A percentile compares a stretch with the other conserved stretches of the same genome.
Evolutionary conservation across 1,140 invertebrate species (phyloP).

Genomic region (Seison nebaliae): DNA sequence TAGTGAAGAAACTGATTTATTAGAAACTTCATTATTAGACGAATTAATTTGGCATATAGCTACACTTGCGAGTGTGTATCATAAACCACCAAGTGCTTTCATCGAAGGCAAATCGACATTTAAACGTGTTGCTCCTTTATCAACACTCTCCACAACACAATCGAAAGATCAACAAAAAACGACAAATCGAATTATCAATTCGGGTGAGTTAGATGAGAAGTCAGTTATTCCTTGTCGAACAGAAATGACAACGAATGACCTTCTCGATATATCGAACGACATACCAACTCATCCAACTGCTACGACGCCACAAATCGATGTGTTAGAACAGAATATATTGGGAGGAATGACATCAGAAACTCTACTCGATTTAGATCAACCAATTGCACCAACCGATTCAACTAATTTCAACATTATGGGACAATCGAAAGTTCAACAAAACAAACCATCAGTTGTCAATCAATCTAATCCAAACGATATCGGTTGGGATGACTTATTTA

Average conservation of each 20-base stretch:
- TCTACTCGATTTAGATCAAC: too few species aligned
- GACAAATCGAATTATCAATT: conserved; percentile 1
- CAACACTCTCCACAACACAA: conserved; percentile 14
- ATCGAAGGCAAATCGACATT: conserved; percentile 47
- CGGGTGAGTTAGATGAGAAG: conserved; percentile 1
- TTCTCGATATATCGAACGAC: too few species aligned
- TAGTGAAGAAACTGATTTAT: conserved; percentile 87
- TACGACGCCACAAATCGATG: too few species aligned
- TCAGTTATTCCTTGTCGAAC: conserved; percentile 1
- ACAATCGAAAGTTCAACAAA: too few species aligned
- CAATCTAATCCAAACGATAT: too few species aligned
- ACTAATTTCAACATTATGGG: too few species aligned
- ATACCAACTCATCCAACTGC: background rate
- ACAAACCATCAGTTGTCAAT: too few species aligned
- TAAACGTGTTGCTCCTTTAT: conserved; percentile 22
- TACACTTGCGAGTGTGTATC: conserved; percentile 87
- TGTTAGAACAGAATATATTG: too few species aligned
- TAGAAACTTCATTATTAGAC: conserved; percentile 85
- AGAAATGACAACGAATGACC: background rate
- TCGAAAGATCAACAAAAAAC: background rate
- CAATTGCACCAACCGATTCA: too few species aligned
- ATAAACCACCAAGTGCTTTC: conserved; percentile 92
- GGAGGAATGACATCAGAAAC: too few species aligned
- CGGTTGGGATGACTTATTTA: too few species aligned
- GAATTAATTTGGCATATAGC: conserved; percentile 97